A percentile compares a stretch with the other conserved stretches of the same genome.
These are phyloP conservation scores for Catocala fraxini DNA, from an alignment of 2,888 invertebrate species.

Conservation along the genomic window DNA sequence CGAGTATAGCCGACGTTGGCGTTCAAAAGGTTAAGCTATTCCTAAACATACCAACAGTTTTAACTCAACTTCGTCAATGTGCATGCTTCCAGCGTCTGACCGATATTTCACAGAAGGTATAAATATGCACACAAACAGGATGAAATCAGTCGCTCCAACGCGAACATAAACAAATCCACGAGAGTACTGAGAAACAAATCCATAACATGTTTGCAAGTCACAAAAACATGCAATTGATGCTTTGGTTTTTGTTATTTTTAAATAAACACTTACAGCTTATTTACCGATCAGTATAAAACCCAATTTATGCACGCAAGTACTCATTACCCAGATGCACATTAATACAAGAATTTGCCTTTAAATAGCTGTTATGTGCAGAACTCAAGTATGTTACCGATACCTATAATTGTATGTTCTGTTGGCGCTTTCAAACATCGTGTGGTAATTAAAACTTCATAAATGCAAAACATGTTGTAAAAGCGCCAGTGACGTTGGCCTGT, in stretches of 20 bases:
- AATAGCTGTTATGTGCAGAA: constrained; percentile 7
- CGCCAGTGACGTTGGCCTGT: background rate
- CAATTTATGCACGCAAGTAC: constrained; percentile 1
- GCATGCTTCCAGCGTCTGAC: background rate
- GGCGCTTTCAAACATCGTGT: background rate
- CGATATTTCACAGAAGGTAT: background rate
- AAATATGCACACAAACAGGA: too few species aligned
- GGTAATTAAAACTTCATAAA: constrained; percentile 14
- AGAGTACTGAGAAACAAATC: background rate
- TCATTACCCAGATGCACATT: constrained; percentile 15
- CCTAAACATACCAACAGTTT: too few species aligned
- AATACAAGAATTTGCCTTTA: constrained; percentile 26
- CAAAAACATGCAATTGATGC: background rate
- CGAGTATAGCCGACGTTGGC: too few species aligned
- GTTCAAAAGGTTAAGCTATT: too few species aligned
- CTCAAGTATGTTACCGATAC: background rate
- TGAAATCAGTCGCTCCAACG: too few species aligned
- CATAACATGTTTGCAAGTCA: background rate
- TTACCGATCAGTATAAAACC: background rate
- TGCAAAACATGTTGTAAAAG: background rate
- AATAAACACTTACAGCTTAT: background rate
- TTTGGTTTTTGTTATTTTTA: background rate
- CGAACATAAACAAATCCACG: too few species aligned
- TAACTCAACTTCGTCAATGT: too few species aligned
- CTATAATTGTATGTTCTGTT: constrained; percentile 3